Evolutionary conservation across 2,888 invertebrate genomes (phyloP).

Genomic region (Timandra comae): DNA sequence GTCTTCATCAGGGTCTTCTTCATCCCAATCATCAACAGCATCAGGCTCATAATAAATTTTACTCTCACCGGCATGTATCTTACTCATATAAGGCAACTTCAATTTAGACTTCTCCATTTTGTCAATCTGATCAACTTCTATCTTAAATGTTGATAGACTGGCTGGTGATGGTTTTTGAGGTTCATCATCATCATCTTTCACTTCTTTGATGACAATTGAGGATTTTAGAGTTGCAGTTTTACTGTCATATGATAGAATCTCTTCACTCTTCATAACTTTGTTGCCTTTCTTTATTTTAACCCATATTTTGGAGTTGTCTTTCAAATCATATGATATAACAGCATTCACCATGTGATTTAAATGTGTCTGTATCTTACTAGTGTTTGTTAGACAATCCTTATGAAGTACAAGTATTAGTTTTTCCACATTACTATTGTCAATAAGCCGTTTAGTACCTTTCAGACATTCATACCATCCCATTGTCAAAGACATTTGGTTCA

Average conservation of each 20-base stretch:
- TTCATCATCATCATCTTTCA: conserved; percentile 41
- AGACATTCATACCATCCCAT: conserved; percentile 56
- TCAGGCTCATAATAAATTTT: conserved; percentile 87
- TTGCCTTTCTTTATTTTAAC: conserved; percentile 70
- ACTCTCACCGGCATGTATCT: conserved; percentile 71
- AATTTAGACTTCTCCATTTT: conserved; percentile 77
- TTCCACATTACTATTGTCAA: conserved; percentile 32
- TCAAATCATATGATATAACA: conserved; percentile 42
- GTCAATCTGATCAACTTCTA: conserved; percentile 79
- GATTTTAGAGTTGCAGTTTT: conserved; percentile 43
- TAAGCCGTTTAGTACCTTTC: conserved; percentile 35
- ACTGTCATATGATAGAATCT: conserved; percentile 45
- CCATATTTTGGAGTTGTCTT: conserved; percentile 35
- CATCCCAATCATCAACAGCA: conserved; percentile 88
- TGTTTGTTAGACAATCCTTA: conserved; percentile 62
- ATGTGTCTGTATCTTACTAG: conserved; percentile 52
- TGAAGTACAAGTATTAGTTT: conserved; percentile 62
- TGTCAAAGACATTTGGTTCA: conserved; percentile 57
- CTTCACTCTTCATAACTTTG: conserved; percentile 68
- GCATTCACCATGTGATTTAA: conserved; percentile 66
- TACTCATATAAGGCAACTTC: conserved; percentile 78
- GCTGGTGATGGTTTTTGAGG: conserved; percentile 51
- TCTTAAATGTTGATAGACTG: conserved; percentile 78
- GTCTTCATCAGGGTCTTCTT: conserved; percentile 92
- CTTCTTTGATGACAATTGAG: conserved; percentile 38